phyloP scores from a whole-genome alignment of 92 coral and sea anemone genomes.

The Zoanthus solanderi region DNA sequence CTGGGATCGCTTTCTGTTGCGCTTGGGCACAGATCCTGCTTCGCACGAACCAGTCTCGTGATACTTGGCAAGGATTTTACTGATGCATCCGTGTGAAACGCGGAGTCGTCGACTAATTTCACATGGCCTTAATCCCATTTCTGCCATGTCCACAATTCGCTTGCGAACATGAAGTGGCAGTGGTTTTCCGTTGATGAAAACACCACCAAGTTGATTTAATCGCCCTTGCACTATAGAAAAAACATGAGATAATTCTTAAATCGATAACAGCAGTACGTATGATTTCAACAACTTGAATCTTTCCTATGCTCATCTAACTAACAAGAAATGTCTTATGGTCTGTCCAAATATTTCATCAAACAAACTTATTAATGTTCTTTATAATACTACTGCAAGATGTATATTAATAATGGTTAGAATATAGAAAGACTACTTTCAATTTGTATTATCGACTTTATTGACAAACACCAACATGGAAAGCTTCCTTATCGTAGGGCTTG shows the following conservation, averaged over 20 bases:
- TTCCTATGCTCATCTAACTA: neutral
- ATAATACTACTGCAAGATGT: neutral
- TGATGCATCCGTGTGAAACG: constrained; percentile 98
- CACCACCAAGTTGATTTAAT: constrained; percentile 95
- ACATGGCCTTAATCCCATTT: constrained; percentile 87
- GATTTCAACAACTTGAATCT: neutral
- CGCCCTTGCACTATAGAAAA: constrained; percentile 85
- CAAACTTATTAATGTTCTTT: neutral
- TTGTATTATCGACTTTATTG: neutral
- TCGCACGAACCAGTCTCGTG: constrained; percentile 96
- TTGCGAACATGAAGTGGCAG: constrained; percentile 89
- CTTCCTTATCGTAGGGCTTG: too few relatives aligned
- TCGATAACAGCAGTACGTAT: neutral
- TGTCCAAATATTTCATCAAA: neutral
- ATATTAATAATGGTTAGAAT: neutral
- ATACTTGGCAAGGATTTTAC: constrained; percentile 92
- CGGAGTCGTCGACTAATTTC: constrained; percentile 95
- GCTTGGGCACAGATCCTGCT: constrained; percentile 57
- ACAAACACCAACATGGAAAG: too few relatives aligned
- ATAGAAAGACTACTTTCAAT: neutral
- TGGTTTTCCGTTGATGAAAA: constrained; percentile 97
- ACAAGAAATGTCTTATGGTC: neutral
- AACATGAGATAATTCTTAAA: neutral
- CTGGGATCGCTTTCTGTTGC: constrained; percentile 56
- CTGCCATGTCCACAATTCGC: constrained; percentile 92